Evolutionary conservation across 2,113 vertebrate genomes (phyloP).

Genomic region (Notarius quadriscutis): DNA sequence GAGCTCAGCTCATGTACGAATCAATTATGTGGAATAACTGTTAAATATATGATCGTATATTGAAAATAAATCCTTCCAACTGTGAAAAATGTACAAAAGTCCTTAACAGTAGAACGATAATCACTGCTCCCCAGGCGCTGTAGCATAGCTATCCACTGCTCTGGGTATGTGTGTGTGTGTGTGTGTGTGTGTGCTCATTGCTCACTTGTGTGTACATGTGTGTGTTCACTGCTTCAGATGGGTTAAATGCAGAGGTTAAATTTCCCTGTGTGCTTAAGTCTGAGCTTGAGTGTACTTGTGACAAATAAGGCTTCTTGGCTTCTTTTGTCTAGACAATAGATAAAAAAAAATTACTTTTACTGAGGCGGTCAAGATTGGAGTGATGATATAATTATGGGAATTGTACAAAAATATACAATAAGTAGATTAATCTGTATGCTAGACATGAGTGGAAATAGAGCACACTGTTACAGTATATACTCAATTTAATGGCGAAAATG

Average conservation of each 20-base stretch:
- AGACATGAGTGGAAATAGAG: background rate
- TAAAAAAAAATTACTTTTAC: background rate
- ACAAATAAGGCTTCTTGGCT: no score
- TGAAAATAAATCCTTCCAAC: background rate
- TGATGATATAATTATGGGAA: background rate
- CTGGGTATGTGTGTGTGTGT: no score
- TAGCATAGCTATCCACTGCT: no score
- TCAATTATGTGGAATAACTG: no score
- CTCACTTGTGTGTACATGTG: no score
- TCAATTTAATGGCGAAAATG: background rate
- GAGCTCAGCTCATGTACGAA: no score
- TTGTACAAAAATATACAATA: background rate
- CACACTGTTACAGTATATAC: background rate
- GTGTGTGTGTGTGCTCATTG: no score
- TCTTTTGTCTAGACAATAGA: background rate
- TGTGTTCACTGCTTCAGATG: no score
- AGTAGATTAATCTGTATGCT: background rate
- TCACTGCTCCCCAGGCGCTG: no score
- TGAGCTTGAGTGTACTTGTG: no score
- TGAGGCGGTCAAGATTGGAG: background rate
- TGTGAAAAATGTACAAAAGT: background rate
- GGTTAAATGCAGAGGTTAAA: no score
- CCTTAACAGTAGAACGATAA: background rate
- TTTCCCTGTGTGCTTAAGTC: no score
- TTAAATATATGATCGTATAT: background rate